phyloP scores from a whole-genome alignment of 2,888 invertebrate genomes.

The Heliconius ismenius region DNA sequence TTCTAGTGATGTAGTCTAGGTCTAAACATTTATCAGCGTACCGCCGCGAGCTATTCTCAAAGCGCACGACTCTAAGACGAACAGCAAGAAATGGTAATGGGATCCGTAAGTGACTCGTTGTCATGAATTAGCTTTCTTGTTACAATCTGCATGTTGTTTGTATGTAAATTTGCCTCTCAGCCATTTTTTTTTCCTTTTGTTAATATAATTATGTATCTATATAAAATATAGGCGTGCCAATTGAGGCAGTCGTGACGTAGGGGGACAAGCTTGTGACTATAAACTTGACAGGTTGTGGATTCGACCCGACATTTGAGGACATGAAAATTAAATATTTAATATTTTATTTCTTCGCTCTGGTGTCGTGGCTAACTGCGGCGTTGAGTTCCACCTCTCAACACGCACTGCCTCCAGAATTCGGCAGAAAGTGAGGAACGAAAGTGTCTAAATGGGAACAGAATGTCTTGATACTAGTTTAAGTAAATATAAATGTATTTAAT shows the following conservation, averaged over 20 bases:
- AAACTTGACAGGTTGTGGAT: background rate
- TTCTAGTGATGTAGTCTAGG: constrained; percentile 21
- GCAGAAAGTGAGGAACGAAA: no score
- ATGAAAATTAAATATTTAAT: background rate
- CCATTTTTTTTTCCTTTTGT: background rate
- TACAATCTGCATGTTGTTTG: constrained; percentile 32
- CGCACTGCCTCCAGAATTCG: no score
- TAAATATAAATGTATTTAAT: no score
- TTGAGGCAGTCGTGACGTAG: background rate
- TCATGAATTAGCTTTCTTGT: constrained; percentile 40
- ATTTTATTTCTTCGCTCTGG: background rate
- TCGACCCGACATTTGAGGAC: background rate
- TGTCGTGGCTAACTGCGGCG: background rate
- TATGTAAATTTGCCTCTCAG: constrained; percentile 31
- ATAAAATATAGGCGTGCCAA: background rate
- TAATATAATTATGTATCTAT: constrained; percentile 5
- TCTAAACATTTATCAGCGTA: constrained; percentile 31
- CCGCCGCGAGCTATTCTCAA: constrained; percentile 43
- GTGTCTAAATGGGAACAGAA: no score
- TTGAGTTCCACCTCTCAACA: no score
- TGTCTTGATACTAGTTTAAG: background rate
- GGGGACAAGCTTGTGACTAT: background rate
- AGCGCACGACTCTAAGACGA: constrained; percentile 44
- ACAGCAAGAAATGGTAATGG: constrained; percentile 42
- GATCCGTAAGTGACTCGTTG: constrained; percentile 40